A percentile compares a stretch with the other conserved stretches of the same genome.
These are phyloP conservation scores for Sinhomidia bicolor DNA, from an alignment of 2,888 invertebrate genomes.

Conservation along the genomic window DNA sequence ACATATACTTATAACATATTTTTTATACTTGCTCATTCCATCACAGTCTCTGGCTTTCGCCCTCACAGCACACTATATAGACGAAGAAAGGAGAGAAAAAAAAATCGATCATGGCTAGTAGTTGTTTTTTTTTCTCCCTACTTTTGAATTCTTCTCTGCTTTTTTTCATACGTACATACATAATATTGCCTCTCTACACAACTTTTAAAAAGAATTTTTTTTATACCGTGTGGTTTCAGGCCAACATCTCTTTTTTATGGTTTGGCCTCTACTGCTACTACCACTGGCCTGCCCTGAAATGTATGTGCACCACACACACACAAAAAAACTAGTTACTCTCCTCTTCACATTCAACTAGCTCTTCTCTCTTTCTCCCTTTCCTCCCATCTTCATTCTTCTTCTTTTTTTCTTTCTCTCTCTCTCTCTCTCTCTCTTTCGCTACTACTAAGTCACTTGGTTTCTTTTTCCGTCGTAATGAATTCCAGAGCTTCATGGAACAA, in stretches of 20 bases:
- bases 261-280: constrained; percentile 58
- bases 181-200: background rate
- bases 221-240: constrained; percentile 85
- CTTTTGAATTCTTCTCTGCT: constrained; percentile 62
- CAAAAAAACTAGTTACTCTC: constrained; percentile 34
- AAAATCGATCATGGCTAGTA: constrained; percentile 69
- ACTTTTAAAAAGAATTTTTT: constrained; percentile 83
- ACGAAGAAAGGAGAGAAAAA: constrained; percentile 79
- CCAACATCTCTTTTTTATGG: constrained; percentile 83
- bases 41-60: constrained; percentile 37
- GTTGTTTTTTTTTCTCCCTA: constrained; percentile 38
- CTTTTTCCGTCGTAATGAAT: constrained; percentile 63
- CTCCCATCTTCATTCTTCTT: constrained; percentile 58
- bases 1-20: too few relatives aligned
- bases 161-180: constrained; percentile 10
- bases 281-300: constrained; percentile 59
- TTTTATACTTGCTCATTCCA: constrained; percentile 7
- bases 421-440: too few relatives aligned
- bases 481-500: constrained; percentile 42
- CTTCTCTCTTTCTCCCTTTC: constrained; percentile 63
- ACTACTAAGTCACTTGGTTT: constrained; percentile 61
- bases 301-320: constrained; percentile 16
- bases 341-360: constrained; percentile 54
- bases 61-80: background rate
- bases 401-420: constrained; percentile 61